Conservation (phyloP, 2,113 vertebrate species). For the Sorex fumeus region DNA sequence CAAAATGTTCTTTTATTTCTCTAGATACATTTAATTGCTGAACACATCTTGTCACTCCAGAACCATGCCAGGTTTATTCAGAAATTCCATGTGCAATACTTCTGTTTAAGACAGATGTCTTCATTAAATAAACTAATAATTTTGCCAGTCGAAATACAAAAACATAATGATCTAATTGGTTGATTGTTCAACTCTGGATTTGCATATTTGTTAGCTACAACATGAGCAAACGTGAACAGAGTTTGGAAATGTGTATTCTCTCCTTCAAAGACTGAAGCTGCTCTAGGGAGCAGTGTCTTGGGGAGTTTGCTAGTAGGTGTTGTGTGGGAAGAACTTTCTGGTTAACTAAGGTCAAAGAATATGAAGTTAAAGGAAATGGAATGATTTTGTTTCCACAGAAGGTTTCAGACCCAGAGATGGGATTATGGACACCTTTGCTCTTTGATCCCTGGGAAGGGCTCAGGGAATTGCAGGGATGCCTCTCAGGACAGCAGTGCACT, state of each 20-base stretch:
- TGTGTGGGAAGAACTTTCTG: neutral
- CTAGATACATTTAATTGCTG: conserved; percentile 17
- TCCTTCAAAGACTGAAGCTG: conserved; percentile 40
- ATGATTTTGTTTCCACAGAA: conserved; percentile 33
- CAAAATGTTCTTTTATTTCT: conserved; percentile 56
- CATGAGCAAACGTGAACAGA: conserved; percentile 68
- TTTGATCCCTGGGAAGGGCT: neutral
- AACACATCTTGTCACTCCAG: conserved; percentile 35
- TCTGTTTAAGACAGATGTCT: conserved; percentile 77
- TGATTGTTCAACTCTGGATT: conserved; percentile 76
- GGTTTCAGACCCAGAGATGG: neutral
- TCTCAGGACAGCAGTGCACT: neutral
- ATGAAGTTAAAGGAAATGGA: conserved; percentile 7
- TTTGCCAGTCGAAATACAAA: conserved; percentile 75
- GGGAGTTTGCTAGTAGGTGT: conserved; percentile 52
- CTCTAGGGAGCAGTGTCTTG: conserved; percentile 54
- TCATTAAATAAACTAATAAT: conserved; percentile 81
- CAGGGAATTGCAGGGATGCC: neutral
- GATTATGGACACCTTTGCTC: neutral
- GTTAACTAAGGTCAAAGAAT: conserved; percentile 38
- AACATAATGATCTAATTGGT: conserved; percentile 73
- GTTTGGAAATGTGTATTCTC: conserved; percentile 47
- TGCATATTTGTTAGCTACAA: conserved; percentile 67
- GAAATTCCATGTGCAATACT: neutral
- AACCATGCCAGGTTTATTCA: conserved; percentile 60